Evolutionary conservation across 2,797 vertebrate species (phyloP).

Genomic region (Lepus townsendii): DNA sequence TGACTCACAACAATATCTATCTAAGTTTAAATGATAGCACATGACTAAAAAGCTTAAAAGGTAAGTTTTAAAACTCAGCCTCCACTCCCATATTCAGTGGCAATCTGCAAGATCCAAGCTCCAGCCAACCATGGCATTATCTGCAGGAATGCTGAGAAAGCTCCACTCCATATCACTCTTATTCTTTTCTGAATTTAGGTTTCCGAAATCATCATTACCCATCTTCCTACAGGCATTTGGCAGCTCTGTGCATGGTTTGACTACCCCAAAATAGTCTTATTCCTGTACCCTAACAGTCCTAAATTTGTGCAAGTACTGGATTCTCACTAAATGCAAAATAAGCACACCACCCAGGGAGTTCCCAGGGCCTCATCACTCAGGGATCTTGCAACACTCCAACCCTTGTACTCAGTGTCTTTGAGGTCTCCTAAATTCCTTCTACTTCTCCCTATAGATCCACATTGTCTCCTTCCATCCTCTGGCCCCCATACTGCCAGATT

Average conservation of each 20-base stretch:
- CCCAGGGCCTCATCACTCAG: background rate
- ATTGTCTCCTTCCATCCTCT: background rate
- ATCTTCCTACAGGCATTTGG: background rate
- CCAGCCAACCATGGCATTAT: background rate
- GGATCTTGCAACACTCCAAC: background rate
- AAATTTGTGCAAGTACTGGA: background rate
- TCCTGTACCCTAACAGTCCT: background rate
- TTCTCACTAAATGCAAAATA: background rate
- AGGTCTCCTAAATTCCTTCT: background rate
- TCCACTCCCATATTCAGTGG: background rate
- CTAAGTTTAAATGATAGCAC: slow-evolving; percentile 1
- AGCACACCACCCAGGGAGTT: background rate
- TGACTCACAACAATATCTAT: background rate
- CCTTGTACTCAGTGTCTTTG: background rate
- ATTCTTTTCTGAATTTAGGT: slow-evolving; percentile 6
- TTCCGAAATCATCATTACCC: background rate
- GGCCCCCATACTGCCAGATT: background rate
- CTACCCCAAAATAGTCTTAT: background rate
- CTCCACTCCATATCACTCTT: background rate
- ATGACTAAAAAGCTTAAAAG: background rate
- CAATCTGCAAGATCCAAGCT: background rate
- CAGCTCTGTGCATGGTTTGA: background rate
- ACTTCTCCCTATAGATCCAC: background rate
- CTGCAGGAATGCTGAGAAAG: background rate
- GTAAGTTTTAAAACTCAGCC: background rate